Conservation (phyloP, 2,888 invertebrate genomes). For the Mesorhabditis spiculigera region DNA sequence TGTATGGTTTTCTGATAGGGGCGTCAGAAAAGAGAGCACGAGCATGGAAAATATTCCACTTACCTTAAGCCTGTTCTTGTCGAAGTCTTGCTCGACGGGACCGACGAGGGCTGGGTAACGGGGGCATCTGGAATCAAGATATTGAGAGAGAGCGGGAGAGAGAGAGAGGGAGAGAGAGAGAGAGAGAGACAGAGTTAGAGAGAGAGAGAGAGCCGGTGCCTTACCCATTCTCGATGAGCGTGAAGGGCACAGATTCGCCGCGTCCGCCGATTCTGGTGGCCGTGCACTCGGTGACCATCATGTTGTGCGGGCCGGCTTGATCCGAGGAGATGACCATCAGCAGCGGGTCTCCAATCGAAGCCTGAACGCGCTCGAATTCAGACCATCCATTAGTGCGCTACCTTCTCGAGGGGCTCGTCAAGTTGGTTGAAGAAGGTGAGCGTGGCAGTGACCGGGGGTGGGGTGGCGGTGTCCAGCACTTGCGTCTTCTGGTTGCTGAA, state of each 20-base stretch:
- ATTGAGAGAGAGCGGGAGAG: not conserved
- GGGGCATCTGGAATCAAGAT: slow-evolving; percentile 44
- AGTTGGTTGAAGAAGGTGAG: slow-evolving; percentile 54
- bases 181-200: not conserved
- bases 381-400: not conserved
- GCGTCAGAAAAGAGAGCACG: too few species aligned
- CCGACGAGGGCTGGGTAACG: slow-evolving; percentile 58
- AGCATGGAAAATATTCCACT: not conserved
- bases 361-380: slow-evolving; percentile 12
- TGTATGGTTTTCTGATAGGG: too few species aligned
- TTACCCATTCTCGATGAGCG: slow-evolving; percentile 57
- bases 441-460: slow-evolving; percentile 57
- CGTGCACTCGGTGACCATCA: slow-evolving; percentile 59
- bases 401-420: slow-evolving; percentile 51
- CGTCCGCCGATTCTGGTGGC: slow-evolving; percentile 57
- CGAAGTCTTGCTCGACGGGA: slow-evolving; percentile 58
- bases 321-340: slow-evolving; percentile 53
- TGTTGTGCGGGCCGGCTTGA: slow-evolving; percentile 59
- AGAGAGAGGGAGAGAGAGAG: not conserved
- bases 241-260: slow-evolving; percentile 57
- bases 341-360: slow-evolving; percentile 57
- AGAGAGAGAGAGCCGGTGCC: not conserved
- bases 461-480: slow-evolving; percentile 55
- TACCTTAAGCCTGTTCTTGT: slow-evolving; percentile 54
- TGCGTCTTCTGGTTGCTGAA: slow-evolving; percentile 44